phyloP scores from a whole-genome alignment of 1,140 invertebrate genomes.

The Hypsibius dujardini region DNA sequence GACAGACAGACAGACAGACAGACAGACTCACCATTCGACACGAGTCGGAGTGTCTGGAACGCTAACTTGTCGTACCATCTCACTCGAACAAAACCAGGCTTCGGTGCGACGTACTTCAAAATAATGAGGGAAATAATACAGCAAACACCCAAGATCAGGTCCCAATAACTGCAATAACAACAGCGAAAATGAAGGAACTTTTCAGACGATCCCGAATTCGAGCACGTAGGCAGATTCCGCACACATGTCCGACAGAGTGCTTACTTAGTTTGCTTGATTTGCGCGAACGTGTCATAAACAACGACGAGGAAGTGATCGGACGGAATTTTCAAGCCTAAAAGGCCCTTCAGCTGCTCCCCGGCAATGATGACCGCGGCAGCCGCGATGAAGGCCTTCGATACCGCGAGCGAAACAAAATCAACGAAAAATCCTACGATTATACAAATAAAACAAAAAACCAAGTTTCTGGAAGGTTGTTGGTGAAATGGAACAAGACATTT shows the following conservation, averaged over 20 bases:
- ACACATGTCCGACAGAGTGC: conserved; percentile 7
- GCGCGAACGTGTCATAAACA: conserved; percentile 2
- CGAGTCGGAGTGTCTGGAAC: conserved; percentile 19
- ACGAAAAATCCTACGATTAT: conserved; percentile 59
- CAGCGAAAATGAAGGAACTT: conserved; percentile 6
- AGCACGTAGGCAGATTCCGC: neutral
- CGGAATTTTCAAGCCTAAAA: conserved; percentile 19
- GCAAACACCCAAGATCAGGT: conserved; percentile 18
- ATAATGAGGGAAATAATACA: conserved; percentile 10
- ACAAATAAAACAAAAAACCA: neutral
- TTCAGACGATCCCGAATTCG: conserved; percentile 7
- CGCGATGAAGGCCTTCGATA: conserved; percentile 66
- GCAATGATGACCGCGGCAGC: conserved; percentile 79
- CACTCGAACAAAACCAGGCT: conserved; percentile 18
- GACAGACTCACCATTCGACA: neutral
- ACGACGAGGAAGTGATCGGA: conserved; percentile 17
- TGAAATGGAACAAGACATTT: no score
- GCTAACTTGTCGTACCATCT: conserved; percentile 2
- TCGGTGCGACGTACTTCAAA: neutral
- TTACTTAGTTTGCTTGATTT: conserved; percentile 20
- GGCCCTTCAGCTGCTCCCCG: conserved; percentile 54
- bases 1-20: neutral
- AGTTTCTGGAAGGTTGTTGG: no score
- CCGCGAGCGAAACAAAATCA: conserved; percentile 79
- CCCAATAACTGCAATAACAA: conserved; percentile 18